Conservation (phyloP, 92 coral and sea anemone species). For the Isaurus tuberculatus region DNA sequence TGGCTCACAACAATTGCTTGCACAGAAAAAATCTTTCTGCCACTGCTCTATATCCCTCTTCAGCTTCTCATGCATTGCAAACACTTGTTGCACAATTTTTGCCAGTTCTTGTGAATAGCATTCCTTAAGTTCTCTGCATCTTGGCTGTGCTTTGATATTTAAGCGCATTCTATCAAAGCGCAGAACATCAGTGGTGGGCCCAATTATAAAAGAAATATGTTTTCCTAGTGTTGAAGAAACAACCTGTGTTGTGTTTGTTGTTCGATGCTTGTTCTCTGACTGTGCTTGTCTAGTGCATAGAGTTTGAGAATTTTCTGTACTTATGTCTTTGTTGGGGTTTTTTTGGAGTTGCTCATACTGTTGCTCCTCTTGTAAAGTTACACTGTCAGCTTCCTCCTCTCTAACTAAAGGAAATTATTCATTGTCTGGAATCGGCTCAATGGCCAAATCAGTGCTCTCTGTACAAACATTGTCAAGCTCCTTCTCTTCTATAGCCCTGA, state of each 20-base stretch:
- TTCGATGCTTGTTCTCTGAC: background rate
- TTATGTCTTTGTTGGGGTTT: background rate
- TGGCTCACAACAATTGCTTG: too few species aligned
- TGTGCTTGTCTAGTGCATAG: background rate
- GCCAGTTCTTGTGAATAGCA: conserved; percentile 8
- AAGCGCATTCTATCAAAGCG: background rate
- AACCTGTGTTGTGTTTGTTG: background rate
- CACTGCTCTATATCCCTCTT: background rate
- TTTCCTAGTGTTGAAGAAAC: conserved; percentile 12
- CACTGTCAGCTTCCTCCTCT: background rate
- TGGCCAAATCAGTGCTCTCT: background rate
- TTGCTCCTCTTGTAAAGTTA: background rate
- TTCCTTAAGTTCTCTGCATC: conserved; percentile 4
- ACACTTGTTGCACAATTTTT: conserved; percentile 1
- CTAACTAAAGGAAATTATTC: background rate
- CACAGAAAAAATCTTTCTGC: too few species aligned
- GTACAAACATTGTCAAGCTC: too few species aligned
- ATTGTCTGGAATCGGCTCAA: background rate
- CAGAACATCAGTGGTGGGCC: conserved; percentile 1
- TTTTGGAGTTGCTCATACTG: background rate
- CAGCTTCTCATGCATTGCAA: background rate
- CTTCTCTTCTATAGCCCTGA: too few species aligned
- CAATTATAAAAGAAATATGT: background rate
- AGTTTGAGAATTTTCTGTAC: background rate
- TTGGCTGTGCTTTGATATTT: conserved; percentile 2